Evolutionary conservation across 2,113 vertebrate species (phyloP).

Genomic region (Indri indri): DNA sequence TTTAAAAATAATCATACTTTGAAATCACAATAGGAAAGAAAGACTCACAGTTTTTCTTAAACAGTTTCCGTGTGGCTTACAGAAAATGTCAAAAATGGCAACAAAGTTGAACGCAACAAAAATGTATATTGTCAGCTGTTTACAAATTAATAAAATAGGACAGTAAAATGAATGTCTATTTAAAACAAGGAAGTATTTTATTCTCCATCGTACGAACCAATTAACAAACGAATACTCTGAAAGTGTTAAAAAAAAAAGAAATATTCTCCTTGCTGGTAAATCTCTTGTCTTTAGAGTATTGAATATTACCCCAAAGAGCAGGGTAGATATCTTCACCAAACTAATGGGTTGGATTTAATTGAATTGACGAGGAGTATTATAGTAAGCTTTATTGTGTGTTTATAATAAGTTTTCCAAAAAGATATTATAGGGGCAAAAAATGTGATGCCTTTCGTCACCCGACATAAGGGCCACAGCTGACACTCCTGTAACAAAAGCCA

Average conservation of each 20-base stretch:
- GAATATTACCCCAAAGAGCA: neutral
- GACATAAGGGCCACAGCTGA: too few species aligned
- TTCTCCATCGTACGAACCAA: neutral
- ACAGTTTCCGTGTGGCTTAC: neutral
- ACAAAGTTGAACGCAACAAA: neutral
- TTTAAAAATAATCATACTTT: neutral
- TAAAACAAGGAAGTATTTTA: neutral
- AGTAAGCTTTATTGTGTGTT: neutral
- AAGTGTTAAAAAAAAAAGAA: neutral
- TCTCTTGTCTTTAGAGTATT: neutral
- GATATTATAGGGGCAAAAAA: neutral
- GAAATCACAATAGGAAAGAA: neutral
- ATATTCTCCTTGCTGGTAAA: neutral
- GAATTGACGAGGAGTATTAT: neutral
- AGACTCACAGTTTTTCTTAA: neutral
- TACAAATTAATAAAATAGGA: neutral
- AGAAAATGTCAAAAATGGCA: neutral
- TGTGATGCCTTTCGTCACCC: neutral
- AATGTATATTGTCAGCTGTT: neutral
- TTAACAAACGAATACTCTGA: neutral
- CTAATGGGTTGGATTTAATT: neutral
- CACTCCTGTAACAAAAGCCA: too few species aligned
- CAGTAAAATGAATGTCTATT: neutral
- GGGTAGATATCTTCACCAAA: neutral
- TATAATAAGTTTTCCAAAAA: neutral